Evolutionary conservation across 2,888 invertebrate genomes (phyloP).

Genomic region (Carcina quercana): DNA sequence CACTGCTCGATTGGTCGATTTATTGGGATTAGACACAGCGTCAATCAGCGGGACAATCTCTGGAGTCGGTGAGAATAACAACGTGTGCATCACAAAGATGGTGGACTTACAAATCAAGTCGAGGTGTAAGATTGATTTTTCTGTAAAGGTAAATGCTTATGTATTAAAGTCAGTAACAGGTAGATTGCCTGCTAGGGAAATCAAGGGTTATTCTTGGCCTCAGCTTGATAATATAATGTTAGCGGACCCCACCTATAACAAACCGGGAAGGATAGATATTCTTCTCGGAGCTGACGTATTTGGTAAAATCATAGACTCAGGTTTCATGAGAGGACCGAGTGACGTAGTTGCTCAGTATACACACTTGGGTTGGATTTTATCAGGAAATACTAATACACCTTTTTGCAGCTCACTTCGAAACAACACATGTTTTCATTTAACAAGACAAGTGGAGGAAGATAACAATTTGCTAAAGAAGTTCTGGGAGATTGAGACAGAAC

Average conservation of each 20-base stretch:
- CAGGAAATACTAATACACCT: conserved; percentile 11
- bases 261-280: conserved; percentile 14
- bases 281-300: conserved; percentile 21
- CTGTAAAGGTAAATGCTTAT: conserved; percentile 3
- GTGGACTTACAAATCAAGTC: conserved; percentile 4
- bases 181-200: neutral
- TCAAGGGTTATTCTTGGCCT: conserved; percentile 5
- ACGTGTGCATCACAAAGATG: neutral
- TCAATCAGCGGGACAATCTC: conserved; percentile 6
- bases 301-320: conserved; percentile 14
- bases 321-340: conserved; percentile 11
- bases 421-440: conserved; percentile 3
- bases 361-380: conserved; percentile 21
- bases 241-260: conserved; percentile 14
- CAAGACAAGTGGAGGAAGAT: conserved; percentile 1
- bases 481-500: conserved; percentile 14
- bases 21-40: conserved; percentile 12
- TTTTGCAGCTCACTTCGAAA: neutral
- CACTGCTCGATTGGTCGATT: conserved; percentile 15
- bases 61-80: conserved; percentile 15
- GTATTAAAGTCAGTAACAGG: conserved; percentile 3
- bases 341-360: conserved; percentile 20
- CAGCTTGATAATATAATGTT: conserved; percentile 3
- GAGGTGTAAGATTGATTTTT: neutral
- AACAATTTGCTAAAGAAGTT: conserved; percentile 10